Percentiles rank a stretch among this genome's conserved stretches.
phyloP scores from a whole-genome alignment of 2,797 vertebrate species.

The Macropus fuliginosus region DNA sequence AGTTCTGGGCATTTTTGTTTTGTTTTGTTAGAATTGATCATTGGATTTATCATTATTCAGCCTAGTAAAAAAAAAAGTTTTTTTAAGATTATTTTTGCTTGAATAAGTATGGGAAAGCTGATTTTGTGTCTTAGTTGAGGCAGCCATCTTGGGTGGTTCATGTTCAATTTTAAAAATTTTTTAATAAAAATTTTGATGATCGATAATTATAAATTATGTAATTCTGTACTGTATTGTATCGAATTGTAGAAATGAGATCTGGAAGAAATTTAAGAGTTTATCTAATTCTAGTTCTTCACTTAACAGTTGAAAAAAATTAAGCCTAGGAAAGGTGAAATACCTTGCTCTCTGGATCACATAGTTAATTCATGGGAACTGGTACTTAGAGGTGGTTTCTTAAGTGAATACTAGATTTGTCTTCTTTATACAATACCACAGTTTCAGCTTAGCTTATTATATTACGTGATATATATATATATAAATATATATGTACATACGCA shows the following conservation, averaged over 20 bases:
- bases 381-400: neutral
- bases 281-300: neutral
- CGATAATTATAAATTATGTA: neutral
- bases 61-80: too few relatives aligned
- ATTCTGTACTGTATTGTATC: neutral
- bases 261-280: neutral
- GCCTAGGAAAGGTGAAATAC: neutral
- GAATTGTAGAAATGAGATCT: neutral
- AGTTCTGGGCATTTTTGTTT: too few relatives aligned
- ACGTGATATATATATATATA: neutral
- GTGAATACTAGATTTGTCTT: neutral
- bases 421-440: neutral
- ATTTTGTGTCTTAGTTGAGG: too few relatives aligned
- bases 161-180: neutral
- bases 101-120: too few relatives aligned
- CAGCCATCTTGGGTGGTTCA: too few relatives aligned
- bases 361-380: neutral
- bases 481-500: neutral
- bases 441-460: neutral
- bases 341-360: neutral
- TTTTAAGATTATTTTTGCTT: too few relatives aligned
- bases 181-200: neutral
- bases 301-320: neutral
- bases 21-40: too few relatives aligned
- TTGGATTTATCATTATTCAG: too few relatives aligned